These are phyloP conservation scores for Dione juno DNA, from an alignment of 2,888 invertebrate genomes.

Conservation along the genomic window DNA sequence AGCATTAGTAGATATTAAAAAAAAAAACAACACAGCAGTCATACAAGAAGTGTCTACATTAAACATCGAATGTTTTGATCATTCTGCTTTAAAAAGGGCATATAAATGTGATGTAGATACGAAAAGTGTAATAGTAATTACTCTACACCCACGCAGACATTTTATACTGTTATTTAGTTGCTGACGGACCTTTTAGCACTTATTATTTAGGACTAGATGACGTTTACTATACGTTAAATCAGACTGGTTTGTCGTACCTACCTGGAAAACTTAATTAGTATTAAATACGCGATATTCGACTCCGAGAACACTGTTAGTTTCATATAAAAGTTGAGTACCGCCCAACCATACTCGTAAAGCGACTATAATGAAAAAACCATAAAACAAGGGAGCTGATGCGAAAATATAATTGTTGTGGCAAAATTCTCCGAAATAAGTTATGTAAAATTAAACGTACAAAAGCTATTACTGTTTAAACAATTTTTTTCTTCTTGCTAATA, in stretches of 20 bases:
- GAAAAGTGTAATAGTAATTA: too few species aligned
- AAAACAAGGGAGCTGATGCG: constrained; percentile 70
- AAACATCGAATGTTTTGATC: constrained; percentile 37
- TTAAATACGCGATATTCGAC: constrained; percentile 73
- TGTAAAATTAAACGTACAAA: constrained; percentile 35
- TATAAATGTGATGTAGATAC: constrained; percentile 40
- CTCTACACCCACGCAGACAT: constrained; percentile 59
- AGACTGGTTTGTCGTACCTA: constrained; percentile 61
- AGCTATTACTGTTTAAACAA: not conserved
- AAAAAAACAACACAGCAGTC: not conserved
- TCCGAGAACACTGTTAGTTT: constrained; percentile 65
- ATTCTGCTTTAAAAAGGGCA: constrained; percentile 36
- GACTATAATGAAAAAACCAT: constrained; percentile 76
- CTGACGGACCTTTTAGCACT: constrained; percentile 13
- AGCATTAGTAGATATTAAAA: not conserved
- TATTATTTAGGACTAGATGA: constrained; percentile 29
- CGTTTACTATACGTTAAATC: constrained; percentile 24
- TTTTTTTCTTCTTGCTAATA: not conserved
- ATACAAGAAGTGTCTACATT: constrained; percentile 22
- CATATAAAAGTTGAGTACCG: constrained; percentile 66
- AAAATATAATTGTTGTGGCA: constrained; percentile 72
- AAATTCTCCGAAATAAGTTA: constrained; percentile 51
- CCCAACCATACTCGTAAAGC: constrained; percentile 74
- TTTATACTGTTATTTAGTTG: not conserved
- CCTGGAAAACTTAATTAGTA: constrained; percentile 76